Percentiles rank a stretch among this genome's conserved stretches.
Evolutionary conservation across 2,113 vertebrate species (phyloP).

Genomic region (Redunca redunca): DNA sequence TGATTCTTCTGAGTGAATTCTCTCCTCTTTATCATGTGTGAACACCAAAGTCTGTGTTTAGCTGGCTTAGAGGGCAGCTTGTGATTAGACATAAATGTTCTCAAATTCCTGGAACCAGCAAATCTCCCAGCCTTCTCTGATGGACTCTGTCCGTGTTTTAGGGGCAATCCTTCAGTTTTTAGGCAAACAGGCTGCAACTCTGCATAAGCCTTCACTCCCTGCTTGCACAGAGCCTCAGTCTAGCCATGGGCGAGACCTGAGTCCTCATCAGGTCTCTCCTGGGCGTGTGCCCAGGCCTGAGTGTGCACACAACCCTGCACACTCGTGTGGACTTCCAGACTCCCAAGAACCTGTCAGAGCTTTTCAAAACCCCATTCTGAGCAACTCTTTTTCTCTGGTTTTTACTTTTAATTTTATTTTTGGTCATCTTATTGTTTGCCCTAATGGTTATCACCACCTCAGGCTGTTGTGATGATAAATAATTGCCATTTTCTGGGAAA

Average conservation of each 20-base stretch:
- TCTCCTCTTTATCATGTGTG: accelerated
- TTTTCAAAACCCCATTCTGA: not conserved
- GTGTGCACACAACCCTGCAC: not conserved
- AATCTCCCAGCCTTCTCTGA: too few species aligned
- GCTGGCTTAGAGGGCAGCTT: not conserved
- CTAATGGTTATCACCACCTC: too few species aligned
- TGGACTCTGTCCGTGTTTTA: not conserved
- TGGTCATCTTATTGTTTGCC: not conserved
- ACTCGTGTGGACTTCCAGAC: accelerated
- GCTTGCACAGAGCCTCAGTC: not conserved
- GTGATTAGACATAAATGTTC: accelerated
- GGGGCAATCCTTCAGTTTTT: not conserved
- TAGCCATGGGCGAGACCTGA: accelerated
- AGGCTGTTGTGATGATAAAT: too few species aligned
- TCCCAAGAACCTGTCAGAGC: not conserved
- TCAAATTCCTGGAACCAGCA: not conserved
- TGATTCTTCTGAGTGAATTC: not conserved
- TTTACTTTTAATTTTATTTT: not conserved
- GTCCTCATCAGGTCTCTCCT: too few species aligned
- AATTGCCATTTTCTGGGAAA: not conserved
- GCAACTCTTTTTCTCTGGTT: not conserved
- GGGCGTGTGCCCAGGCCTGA: accelerated
- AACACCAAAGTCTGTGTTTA: too few species aligned
- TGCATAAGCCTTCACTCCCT: accelerated
- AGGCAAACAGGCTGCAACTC: too few species aligned